Evolutionary conservation across 1,140 invertebrate species (phyloP).

Genomic region (Melanaphis sacchari): DNA sequence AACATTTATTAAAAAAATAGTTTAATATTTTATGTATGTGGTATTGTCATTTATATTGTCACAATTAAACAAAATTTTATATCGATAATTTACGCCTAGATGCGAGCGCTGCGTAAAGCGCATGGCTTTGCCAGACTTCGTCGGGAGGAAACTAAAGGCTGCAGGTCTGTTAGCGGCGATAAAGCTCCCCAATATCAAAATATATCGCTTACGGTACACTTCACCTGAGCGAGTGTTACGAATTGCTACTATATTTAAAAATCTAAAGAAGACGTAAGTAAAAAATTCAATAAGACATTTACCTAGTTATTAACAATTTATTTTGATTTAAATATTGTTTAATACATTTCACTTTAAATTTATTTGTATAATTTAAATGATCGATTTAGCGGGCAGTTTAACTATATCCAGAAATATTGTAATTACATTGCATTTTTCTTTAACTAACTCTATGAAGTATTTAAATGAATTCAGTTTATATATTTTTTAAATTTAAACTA

Average conservation of each 20-base stretch:
- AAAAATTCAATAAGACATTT: slow-evolving; percentile 27
- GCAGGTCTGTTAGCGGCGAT: slow-evolving; percentile 33
- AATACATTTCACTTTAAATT: background rate
- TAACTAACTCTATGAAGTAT: background rate
- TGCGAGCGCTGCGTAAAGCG: slow-evolving; percentile 10
- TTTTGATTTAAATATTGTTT: background rate
- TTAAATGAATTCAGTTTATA: background rate
- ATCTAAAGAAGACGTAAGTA: slow-evolving; percentile 36
- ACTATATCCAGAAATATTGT: background rate
- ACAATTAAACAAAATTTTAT: background rate
- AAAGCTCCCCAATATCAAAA: slow-evolving; percentile 50
- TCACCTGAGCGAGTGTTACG: background rate
- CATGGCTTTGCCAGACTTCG: background rate
- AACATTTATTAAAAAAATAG: background rate
- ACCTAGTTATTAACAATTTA: background rate
- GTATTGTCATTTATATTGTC: background rate
- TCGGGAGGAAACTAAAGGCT: slow-evolving; percentile 44
- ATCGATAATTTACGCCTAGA: background rate
- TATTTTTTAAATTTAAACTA: background rate
- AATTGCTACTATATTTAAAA: background rate
- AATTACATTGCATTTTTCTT: background rate
- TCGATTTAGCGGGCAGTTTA: background rate
- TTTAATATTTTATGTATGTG: background rate
- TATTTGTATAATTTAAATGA: background rate
- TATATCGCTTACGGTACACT: slow-evolving; percentile 50